Conservation (phyloP, 2,797 vertebrate species). For the Malacoraja senta region DNA sequence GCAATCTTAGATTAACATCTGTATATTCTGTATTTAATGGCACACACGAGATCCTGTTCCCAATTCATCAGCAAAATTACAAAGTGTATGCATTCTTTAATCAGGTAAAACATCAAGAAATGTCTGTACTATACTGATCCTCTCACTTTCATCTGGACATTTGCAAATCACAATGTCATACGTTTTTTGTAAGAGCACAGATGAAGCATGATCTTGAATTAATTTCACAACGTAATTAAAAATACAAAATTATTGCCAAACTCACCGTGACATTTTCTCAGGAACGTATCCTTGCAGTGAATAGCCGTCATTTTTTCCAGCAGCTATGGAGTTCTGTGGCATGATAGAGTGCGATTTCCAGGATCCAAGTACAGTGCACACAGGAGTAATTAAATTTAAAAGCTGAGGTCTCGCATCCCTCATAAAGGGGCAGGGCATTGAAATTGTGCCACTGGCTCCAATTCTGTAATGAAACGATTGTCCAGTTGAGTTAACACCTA, state of each 20-base stretch:
- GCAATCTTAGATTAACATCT: background rate
- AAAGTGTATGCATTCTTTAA: background rate
- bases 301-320: conserved; percentile 81
- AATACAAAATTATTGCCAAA: conserved; percentile 12
- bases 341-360: conserved; percentile 78
- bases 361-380: conserved; percentile 85
- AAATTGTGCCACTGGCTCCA: conserved; percentile 94
- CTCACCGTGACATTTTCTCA: conserved; percentile 76
- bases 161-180: background rate
- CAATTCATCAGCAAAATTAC: conserved; percentile 8
- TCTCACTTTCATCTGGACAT: background rate
- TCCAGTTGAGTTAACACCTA: conserved; percentile 95
- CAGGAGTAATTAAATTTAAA: conserved; percentile 89
- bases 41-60: background rate
- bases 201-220: conserved; percentile 12
- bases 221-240: background rate
- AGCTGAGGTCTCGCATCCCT: conserved; percentile 90
- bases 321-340: conserved; percentile 61
- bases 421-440: conserved; percentile 81
- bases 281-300: conserved; percentile 85
- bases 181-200: background rate
- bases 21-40: background rate
- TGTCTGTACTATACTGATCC: background rate
- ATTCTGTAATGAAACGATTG: conserved; percentile 99
- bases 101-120: background rate